Evolutionary conservation across 2,888 invertebrate genomes (phyloP).

Genomic region (Diaperis boleti): DNA sequence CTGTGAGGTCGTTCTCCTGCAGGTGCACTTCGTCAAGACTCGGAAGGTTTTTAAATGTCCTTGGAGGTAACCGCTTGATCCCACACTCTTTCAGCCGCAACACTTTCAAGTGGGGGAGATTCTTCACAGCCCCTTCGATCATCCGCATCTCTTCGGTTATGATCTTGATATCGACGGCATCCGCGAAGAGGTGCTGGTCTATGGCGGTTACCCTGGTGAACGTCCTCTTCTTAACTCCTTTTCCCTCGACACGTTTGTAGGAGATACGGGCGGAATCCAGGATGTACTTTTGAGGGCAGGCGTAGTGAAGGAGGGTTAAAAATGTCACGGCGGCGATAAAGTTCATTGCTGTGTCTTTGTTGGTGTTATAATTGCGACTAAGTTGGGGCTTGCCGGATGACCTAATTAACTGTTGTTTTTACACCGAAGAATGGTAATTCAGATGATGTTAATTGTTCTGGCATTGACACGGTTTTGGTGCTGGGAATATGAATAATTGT

Average conservation of each 20-base stretch:
- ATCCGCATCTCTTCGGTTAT: slow-evolving; percentile 35
- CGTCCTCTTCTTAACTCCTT: not conserved
- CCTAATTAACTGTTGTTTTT: slow-evolving; percentile 16
- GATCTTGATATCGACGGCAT: slow-evolving; percentile 33
- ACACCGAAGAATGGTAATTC: slow-evolving; percentile 3
- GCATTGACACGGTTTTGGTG: slow-evolving; percentile 17
- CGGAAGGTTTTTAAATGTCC: slow-evolving; percentile 48
- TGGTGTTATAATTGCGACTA: not conserved
- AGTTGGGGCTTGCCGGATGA: not conserved
- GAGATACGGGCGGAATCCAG: not conserved
- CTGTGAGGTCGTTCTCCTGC: slow-evolving; percentile 49
- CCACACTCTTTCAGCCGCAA: not conserved
- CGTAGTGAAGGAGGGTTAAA: not conserved
- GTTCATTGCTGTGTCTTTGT: slow-evolving; percentile 1
- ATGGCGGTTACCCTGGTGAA: slow-evolving; percentile 32
- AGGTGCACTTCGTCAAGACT: slow-evolving; percentile 48
- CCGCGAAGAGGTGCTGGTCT: slow-evolving; percentile 40
- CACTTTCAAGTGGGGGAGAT: slow-evolving; percentile 3
- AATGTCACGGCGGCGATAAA: not conserved
- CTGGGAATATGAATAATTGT: too few relatives aligned
- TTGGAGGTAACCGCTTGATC: slow-evolving; percentile 1
- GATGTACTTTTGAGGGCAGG: not conserved
- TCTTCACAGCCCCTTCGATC: slow-evolving; percentile 5
- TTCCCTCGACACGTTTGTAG: not conserved
- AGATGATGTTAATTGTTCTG: not conserved